Evolutionary conservation across 2,797 vertebrate species (phyloP).

Genomic region (Thalassophryne amazonica): DNA sequence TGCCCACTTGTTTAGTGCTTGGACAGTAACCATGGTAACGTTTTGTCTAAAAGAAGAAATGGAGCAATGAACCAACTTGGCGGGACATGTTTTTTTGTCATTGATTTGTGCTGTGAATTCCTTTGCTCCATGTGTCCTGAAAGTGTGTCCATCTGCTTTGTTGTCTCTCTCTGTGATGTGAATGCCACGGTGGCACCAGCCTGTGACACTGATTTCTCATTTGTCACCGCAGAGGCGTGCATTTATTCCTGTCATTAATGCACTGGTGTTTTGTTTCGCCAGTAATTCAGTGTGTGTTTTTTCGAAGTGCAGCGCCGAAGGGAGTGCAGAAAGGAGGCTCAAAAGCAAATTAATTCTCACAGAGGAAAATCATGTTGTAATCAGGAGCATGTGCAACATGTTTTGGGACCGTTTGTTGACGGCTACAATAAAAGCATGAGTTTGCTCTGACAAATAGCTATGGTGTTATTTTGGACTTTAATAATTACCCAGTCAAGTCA

Average conservation of each 20-base stretch:
- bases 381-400: constrained; percentile 52
- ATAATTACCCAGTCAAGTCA: constrained; percentile 34
- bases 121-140: constrained; percentile 46
- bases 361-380: constrained; percentile 39
- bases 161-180: constrained; percentile 37
- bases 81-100: constrained; percentile 11
- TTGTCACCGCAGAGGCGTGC: constrained; percentile 28
- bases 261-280: not conserved
- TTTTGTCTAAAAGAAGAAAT: constrained; percentile 44
- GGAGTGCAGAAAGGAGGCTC: constrained; percentile 39
- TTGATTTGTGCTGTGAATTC: constrained; percentile 38
- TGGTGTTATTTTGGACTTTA: constrained; percentile 43
- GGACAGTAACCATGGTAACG: constrained; percentile 60
- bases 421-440: constrained; percentile 17
- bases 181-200: constrained; percentile 40
- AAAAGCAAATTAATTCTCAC: constrained; percentile 30
- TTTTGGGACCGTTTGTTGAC: constrained; percentile 17
- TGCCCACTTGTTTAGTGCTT: constrained; percentile 30
- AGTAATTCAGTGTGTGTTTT: constrained; percentile 20
- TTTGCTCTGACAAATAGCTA: constrained; percentile 34
- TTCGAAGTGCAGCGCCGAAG: constrained; percentile 13
- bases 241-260: constrained; percentile 30
- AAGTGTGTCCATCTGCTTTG: constrained; percentile 42
- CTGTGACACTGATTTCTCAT: constrained; percentile 37
- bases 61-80: constrained; percentile 30